phyloP scores from a whole-genome alignment of 2,113 vertebrate species.

The Bucco capensis region DNA sequence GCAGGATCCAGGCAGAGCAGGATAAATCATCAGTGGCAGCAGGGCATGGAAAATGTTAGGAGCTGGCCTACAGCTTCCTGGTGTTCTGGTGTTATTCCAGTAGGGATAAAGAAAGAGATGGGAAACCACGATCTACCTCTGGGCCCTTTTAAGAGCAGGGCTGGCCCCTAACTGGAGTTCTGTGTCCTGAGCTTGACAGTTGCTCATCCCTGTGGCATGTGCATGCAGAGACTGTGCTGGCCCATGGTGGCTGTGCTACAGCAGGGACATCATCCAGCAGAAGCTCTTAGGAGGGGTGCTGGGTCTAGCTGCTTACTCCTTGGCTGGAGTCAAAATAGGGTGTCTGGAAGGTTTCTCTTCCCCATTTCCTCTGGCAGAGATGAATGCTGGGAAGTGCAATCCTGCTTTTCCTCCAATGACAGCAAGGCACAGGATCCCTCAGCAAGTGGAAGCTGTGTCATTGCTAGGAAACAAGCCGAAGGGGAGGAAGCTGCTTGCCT shows the following conservation, averaged over 20 bases:
- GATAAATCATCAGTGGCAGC: neutral
- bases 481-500: neutral
- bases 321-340: neutral
- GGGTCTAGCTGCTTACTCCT: neutral
- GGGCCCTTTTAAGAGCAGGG: neutral
- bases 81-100: neutral
- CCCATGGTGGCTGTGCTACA: neutral
- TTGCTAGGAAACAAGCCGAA: neutral
- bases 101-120: neutral
- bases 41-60: neutral
- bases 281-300: neutral
- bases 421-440: neutral
- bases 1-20: neutral
- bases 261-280: fast-evolving
- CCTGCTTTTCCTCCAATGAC: fast-evolving
- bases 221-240: neutral
- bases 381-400: fast-evolving
- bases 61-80: neutral
- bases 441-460: neutral
- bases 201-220: fast-evolving
- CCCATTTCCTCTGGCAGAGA: neutral
- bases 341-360: neutral
- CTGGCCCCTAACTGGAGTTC: neutral
- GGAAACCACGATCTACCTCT: neutral
- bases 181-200: neutral